A percentile compares a stretch with the other conserved stretches of the same genome.
Conservation (phyloP, 2,888 invertebrate species). For the Thecophora atra region DNA sequence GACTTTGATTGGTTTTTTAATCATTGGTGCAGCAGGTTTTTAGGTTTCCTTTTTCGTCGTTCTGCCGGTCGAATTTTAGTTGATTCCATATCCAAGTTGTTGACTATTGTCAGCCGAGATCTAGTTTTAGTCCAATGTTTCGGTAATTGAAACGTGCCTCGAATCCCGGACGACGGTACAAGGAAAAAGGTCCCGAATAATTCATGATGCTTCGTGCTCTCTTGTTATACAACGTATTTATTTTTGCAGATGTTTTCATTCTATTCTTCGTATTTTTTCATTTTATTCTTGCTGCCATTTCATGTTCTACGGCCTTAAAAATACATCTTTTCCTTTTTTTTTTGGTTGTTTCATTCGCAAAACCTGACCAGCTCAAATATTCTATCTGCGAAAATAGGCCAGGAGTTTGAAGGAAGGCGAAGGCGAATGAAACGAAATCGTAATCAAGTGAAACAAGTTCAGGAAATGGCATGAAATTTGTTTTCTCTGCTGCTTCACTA, state of each 20-base stretch:
- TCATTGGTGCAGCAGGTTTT: neutral
- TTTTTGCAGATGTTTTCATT: neutral
- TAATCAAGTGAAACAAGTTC: slow-evolving; percentile 28
- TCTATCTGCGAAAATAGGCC: slow-evolving; percentile 12
- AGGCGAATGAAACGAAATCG: slow-evolving; percentile 26
- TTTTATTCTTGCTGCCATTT: neutral
- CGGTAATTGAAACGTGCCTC: slow-evolving; percentile 14
- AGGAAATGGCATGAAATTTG: slow-evolving; percentile 38
- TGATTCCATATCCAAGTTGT: neutral
- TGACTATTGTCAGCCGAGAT: neutral
- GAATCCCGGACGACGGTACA: neutral
- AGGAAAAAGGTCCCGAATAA: too few relatives aligned
- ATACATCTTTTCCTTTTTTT: neutral
- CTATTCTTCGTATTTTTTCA: neutral
- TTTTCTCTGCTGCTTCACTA: neutral
- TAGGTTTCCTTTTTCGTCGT: neutral
- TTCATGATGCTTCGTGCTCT: neutral
- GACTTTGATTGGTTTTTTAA: slow-evolving; percentile 18
- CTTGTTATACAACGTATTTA: neutral
- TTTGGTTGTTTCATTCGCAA: neutral
- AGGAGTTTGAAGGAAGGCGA: slow-evolving; percentile 3
- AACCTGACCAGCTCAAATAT: slow-evolving; percentile 17
- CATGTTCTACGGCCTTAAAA: slow-evolving; percentile 9
- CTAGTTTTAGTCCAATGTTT: neutral
- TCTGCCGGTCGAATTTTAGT: too few relatives aligned